Conservation (phyloP, 2,113 vertebrate genomes). For the Oceanodroma tethys region DNA sequence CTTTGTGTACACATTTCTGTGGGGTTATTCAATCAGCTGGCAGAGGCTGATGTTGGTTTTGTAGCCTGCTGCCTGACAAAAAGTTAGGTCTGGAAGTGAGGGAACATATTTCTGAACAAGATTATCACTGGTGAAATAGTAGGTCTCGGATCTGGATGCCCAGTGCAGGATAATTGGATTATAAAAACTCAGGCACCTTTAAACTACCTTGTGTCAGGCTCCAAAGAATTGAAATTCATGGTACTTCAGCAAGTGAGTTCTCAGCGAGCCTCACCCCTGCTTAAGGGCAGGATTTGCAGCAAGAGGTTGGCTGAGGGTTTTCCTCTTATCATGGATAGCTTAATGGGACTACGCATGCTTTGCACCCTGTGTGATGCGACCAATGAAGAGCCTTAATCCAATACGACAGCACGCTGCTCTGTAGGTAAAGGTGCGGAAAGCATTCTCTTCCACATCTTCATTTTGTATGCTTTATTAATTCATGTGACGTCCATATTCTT, state of each 20-base stretch:
- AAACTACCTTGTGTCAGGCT: background rate
- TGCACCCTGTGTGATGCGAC: background rate
- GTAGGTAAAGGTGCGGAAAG: background rate
- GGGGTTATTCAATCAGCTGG: background rate
- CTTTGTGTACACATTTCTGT: background rate
- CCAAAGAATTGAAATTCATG: background rate
- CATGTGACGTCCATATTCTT: background rate
- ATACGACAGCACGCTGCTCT: accelerated
- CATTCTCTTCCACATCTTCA: background rate
- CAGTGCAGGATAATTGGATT: background rate
- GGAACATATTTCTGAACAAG: background rate
- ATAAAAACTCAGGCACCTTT: background rate
- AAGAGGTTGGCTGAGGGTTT: background rate
- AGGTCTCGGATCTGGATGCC: background rate
- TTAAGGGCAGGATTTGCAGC: background rate
- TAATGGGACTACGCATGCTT: accelerated
- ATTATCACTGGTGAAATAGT: background rate
- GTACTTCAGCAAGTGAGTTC: background rate
- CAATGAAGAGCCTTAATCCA: background rate
- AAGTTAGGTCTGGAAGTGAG: background rate
- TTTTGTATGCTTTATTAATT: background rate
- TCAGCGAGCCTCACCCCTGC: background rate
- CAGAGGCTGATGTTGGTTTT: background rate
- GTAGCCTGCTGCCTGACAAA: background rate
- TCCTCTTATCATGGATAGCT: background rate